A percentile compares a stretch with the other conserved stretches of the same genome.
phyloP scores from a whole-genome alignment of 2,797 vertebrate species.

The Ctenosaura bakeri region DNA sequence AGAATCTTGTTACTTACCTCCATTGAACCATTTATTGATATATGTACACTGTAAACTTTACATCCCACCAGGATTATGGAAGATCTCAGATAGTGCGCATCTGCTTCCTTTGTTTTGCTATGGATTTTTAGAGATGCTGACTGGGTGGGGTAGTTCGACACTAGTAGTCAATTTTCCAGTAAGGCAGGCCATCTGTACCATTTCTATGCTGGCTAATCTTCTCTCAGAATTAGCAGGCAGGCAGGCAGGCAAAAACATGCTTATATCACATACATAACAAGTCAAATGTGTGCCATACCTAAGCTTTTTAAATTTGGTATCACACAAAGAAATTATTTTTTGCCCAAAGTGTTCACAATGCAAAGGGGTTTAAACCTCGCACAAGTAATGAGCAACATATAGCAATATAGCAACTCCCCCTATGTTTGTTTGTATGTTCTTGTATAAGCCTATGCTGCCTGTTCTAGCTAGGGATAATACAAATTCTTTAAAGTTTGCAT shows the following conservation, averaged over 20 bases:
- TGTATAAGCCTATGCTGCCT: not conserved
- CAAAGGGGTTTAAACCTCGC: not conserved
- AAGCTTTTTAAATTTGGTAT: not conserved
- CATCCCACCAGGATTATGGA: too few species aligned
- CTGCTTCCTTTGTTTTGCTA: not conserved
- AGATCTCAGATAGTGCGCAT: not conserved
- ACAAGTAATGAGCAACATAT: not conserved
- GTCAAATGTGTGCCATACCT: not conserved
- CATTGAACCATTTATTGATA: too few species aligned
- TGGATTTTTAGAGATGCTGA: too few species aligned
- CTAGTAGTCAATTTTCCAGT: too few species aligned
- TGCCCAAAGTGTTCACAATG: conserved; percentile 1
- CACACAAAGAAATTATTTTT: not conserved
- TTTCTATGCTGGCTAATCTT: too few species aligned
- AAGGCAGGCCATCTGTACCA: too few species aligned
- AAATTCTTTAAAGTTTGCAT: not conserved
- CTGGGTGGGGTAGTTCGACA: too few species aligned
- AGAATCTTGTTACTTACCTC: too few species aligned
- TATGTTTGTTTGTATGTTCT: conserved; percentile 25
- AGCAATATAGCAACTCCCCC: not conserved
- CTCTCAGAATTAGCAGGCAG: too few species aligned
- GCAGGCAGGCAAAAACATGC: too few species aligned
- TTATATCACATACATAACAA: too few species aligned
- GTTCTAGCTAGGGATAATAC: conserved; percentile 29
- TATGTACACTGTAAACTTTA: too few species aligned